phyloP scores from a whole-genome alignment of 2,888 invertebrate genomes.

The Oligia fasciuncula region DNA sequence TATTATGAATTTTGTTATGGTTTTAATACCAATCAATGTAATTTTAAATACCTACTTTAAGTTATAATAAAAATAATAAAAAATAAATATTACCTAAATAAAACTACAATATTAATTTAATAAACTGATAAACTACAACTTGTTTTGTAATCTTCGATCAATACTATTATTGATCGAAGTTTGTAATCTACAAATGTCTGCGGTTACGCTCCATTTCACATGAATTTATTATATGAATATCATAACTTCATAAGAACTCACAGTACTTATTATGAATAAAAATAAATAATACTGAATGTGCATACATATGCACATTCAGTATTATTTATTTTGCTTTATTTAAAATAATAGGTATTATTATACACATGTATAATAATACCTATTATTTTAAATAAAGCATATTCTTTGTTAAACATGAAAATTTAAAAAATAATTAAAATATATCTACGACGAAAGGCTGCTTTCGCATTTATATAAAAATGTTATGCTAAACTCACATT shows the following conservation, averaged over 20 bases:
- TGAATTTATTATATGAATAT: constrained; percentile 11
- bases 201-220: constrained; percentile 12
- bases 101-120: neutral
- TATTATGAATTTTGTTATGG: neutral
- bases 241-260: neutral
- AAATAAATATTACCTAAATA: neutral
- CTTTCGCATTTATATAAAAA: constrained; percentile 5
- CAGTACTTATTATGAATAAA: neutral
- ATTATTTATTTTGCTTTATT: too few relatives aligned
- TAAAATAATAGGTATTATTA: too few relatives aligned
- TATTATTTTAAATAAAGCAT: neutral
- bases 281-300: neutral
- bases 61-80: neutral
- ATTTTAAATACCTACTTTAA: neutral
- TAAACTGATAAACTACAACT: neutral
- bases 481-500: constrained; percentile 72
- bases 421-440: neutral
- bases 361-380: neutral
- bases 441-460: neutral
- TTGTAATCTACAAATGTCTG: neutral
- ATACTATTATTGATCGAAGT: too few relatives aligned
- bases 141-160: constrained; percentile 13
- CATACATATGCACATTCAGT: too few relatives aligned
- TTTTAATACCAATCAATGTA: neutral
- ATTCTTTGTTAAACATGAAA: neutral